Evolutionary conservation across 1,140 invertebrate species (phyloP).

Genomic region (Drosophila varians): DNA sequence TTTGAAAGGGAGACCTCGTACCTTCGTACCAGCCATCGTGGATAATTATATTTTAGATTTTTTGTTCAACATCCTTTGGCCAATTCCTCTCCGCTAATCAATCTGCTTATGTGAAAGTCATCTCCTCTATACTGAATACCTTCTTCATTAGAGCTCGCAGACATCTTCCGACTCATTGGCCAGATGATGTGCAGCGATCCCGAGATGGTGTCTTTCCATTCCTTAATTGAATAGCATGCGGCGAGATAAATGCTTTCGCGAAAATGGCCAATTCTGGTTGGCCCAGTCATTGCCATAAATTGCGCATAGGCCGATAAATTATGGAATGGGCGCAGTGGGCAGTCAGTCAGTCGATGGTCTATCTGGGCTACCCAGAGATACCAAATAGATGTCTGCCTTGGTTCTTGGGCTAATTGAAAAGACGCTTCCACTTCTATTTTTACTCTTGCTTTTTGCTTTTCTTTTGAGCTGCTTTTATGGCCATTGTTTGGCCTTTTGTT

Average conservation of each 20-base stretch:
- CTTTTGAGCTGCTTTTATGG: constrained; percentile 9
- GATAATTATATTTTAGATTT: background rate
- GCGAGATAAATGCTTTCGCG: constrained; percentile 45
- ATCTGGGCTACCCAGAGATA: constrained; percentile 28
- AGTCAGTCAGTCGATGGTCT: constrained; percentile 27
- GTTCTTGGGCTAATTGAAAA: constrained; percentile 44
- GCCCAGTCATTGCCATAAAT: constrained; percentile 74
- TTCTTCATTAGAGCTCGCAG: background rate
- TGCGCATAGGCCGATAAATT: constrained; percentile 45
- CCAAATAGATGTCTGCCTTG: constrained; percentile 25
- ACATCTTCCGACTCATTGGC: background rate
- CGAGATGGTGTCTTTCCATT: constrained; percentile 1
- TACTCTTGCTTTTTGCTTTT: constrained; percentile 35
- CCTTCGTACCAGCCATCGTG: background rate
- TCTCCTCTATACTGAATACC: constrained; percentile 15
- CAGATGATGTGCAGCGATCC: constrained; percentile 26
- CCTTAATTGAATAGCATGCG: constrained; percentile 33
- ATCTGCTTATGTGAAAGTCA: constrained; percentile 18
- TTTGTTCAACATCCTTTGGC: background rate
- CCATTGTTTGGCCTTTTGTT: constrained; percentile 31
- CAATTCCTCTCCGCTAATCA: background rate
- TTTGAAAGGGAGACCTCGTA: background rate
- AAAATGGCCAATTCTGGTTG: constrained; percentile 46
- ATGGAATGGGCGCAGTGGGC: constrained; percentile 52
- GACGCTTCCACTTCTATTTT: constrained; percentile 22